phyloP scores from a whole-genome alignment of 1,140 invertebrate genomes.

The Drosophila subpulchrella region DNA sequence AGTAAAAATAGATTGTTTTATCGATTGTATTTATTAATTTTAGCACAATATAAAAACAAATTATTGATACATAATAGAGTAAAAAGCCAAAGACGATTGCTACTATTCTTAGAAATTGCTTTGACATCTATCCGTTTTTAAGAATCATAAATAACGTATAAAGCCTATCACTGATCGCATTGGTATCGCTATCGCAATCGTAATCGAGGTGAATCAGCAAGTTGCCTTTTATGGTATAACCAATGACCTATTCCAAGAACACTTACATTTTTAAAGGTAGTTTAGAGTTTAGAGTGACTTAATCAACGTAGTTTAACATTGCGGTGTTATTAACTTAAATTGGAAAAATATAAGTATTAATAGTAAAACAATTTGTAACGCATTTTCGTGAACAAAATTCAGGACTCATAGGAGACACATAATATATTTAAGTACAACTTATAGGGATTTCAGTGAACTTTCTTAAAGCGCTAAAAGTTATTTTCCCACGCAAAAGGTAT shows the following conservation, averaged over 20 bases:
- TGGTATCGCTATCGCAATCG: slow-evolving; percentile 1
- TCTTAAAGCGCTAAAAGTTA: too few species aligned
- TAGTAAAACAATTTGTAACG: too few species aligned
- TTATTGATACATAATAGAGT: not conserved
- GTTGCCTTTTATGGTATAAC: not conserved
- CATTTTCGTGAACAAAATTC: too few species aligned
- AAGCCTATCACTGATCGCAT: slow-evolving; percentile 13
- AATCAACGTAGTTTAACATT: too few species aligned
- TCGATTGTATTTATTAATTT: not conserved
- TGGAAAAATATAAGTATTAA: too few species aligned
- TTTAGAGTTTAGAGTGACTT: too few species aligned
- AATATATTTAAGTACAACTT: too few species aligned
- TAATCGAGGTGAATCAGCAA: slow-evolving; percentile 19
- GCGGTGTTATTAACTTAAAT: too few species aligned
- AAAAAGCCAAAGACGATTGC: not conserved
- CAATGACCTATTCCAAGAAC: slow-evolving; percentile 1
- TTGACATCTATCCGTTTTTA: not conserved
- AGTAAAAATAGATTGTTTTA: not conserved
- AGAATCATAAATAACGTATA: slow-evolving; percentile 5
- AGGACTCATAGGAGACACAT: too few species aligned
- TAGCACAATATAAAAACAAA: not conserved
- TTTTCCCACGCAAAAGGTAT: too few species aligned
- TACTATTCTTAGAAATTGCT: not conserved
- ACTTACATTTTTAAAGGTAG: not conserved
- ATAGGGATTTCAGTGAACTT: too few species aligned